Evolutionary conservation across 2,888 invertebrate species (phyloP), one percentile per base, ranked within the genome.

Genomic region (Aspidiotus rigidus): DNA sequence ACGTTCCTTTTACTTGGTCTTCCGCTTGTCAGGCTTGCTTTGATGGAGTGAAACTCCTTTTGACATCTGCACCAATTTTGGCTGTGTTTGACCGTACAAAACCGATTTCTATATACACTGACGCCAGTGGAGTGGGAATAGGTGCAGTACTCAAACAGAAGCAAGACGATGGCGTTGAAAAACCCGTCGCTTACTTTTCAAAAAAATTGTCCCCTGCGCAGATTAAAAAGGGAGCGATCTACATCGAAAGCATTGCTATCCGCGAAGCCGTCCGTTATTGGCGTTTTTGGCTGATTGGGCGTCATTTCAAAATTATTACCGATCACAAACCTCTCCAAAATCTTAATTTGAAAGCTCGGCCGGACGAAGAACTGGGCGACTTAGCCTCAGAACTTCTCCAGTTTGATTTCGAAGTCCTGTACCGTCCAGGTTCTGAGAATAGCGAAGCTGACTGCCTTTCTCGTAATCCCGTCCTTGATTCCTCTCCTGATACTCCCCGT

Each of bases 71-170:
- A 57, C 73, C 72, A 62, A 57, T 72, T 16, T 56, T 73, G 54
- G 66, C 61, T 40, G 72, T 73, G 59, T 73, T 72, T 62, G 72
- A 73, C 61, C 55, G 40, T 62, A 55, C 72, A 61, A 63, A 71
- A 61, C 72, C 72, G 62, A 71, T 72, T 60, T 69, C 69, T 39
- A 73, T 73, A 49, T 72, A 69, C 55, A 73, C 74, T 62, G 72
- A 74, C 73, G 73, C 72, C 17, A 69, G 66, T 61, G 64, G 72
- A 16, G 54, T 72, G 64, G 75, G 74, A 16, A 41, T 75, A 11
- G 74, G 73, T 8, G 73, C 73, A 69, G 69, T 72, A 49, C 64
- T 74, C 28, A 75, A 74, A 71, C 74, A 74, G 60, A 62, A 57
- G 69, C 72, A 74, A 62, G 2, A n/a, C 60, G 69, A 73, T 72